Base-by-base conservation (phyloP, 1,140 invertebrate species). In the Meloidogyne hapla region DNA sequence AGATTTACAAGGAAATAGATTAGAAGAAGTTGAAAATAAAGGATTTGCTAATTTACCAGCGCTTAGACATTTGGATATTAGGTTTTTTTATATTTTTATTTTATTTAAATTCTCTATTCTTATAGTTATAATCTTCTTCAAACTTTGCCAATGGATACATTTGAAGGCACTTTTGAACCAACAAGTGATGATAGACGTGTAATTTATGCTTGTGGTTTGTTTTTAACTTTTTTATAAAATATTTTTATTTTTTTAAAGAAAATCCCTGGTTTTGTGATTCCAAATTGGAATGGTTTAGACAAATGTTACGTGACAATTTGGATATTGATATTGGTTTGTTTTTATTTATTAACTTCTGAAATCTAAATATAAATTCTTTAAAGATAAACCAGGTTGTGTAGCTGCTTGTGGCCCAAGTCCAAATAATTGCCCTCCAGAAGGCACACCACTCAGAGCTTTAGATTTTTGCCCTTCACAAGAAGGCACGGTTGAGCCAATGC, bases 241-340 rank as follows among this genome's bases (percentile, higher is more conserved):
- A 61, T 13, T 18, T 15, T 23, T 3, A 40, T 8, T 13, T 72
- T 28, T 42, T 40, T 84, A 62, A 67, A 85, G 84, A 78, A 62
- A 86, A 86, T 75, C 85, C 85, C 13, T 86, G 85, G 85, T 70
- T 80, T 62, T 86, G 85, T 68, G 85, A 86, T 68, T 80, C 75
- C 38, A 62, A 75, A 23, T 70, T 86, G n/a, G 83, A 85, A 78
- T 86, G 86, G 86, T 87, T 86, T 77, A 83, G 85, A 8, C 81
- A 81, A 33, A 64, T 87, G 56, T 61, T 86, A 48, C 76, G 85
- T n/a, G 83, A 85, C 26, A 86, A 86, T 76, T 56, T 83, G 38
- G 85, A 86, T 48, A 86, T 86, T 74, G 85, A 87, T 70, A 87
- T 86, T 62, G 48, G 48, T 56, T 33, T 33, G 33, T 13, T 42